A percentile compares a stretch with the other conserved stretches of the same genome.
These are phyloP conservation scores for Rhagoletis pomonella DNA, from an alignment of 1,140 invertebrate species.

Conservation along the genomic window DNA sequence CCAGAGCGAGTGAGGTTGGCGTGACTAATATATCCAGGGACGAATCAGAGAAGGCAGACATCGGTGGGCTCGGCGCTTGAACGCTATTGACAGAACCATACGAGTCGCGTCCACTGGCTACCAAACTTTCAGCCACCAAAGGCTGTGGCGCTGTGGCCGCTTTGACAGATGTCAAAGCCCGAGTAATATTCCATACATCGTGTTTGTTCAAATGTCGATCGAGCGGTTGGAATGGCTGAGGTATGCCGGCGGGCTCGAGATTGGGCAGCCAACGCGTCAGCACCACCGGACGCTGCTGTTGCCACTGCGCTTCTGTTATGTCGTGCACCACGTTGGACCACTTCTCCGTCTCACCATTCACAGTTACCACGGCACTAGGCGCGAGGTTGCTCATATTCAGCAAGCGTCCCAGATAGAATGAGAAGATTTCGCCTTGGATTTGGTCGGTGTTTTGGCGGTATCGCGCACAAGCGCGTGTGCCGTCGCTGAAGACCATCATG, in stretches of 20 bases:
- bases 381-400: slow-evolving; percentile 85
- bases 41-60: not conserved
- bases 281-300: slow-evolving; percentile 85
- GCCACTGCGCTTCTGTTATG: slow-evolving; percentile 86
- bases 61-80: not conserved
- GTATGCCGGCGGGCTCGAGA: slow-evolving; percentile 81
- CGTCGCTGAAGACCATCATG: slow-evolving; percentile 84
- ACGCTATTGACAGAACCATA: not conserved
- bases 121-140: not conserved
- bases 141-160: not conserved
- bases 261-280: slow-evolving; percentile 83
- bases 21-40: not conserved
- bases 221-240: slow-evolving; percentile 80
- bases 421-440: slow-evolving; percentile 92
- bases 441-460: slow-evolving; percentile 92
- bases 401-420: slow-evolving; percentile 85
- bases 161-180: slow-evolving; percentile 66
- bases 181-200: slow-evolving; percentile 77
- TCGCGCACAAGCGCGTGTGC: slow-evolving; percentile 84
- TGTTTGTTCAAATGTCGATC: slow-evolving; percentile 81
- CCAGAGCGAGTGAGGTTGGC: slow-evolving; percentile 61
- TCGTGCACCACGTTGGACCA: slow-evolving; percentile 82
- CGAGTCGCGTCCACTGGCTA: slow-evolving; percentile 20
- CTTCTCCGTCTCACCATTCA: slow-evolving; percentile 79
- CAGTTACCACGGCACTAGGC: slow-evolving; percentile 82